Evolutionary conservation across 2,797 vertebrate species (phyloP), one percentile per base, ranked within the genome.

Genomic region (Poeciliopsis presidionis): DNA sequence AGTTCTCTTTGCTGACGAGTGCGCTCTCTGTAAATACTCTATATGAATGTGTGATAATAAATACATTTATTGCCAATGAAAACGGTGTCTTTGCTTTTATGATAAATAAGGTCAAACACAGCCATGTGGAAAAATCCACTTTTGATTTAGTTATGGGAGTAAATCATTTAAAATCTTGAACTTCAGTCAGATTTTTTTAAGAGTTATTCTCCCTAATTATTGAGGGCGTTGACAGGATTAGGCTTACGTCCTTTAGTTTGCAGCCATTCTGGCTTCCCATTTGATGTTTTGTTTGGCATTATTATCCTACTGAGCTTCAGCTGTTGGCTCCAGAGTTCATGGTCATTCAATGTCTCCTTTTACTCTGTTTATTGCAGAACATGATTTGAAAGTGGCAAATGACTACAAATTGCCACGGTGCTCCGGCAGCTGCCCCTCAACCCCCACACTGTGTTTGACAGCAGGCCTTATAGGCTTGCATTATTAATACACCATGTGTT

Each of bases 11-110:
- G 81, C 83, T 86, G 61, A 83, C 83, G 75, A 88, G 81, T 82
- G 79, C 74, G 83, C 85, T 91, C 74, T 93, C 87, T 95, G 94
- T 93, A 95, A 90, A 95, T 91, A 93, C 36, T 87, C 82, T 82
- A 84, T 91, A 89, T 86, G 75, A 90, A 91, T 86, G 90, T 89
- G 91, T 93, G 90, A 92, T 80, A 85, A 83, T 57, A 90, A 95
- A 94, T 95, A 95, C 95, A 94, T 76, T 75, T 84, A 89, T 86
- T 85, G 86, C 74, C 86, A 88, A 90, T 73, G 65, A 82, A 81
- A 81, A 78, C 49, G 22, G 2, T 33, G 36, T 69, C 30, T 76
- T 30, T 75, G 57, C 3, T 14, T 12, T 41, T 61, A 18, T 72
- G 36, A 9, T 59, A 20, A 70, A 45, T 20, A 45, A 67, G 65